Conservation (phyloP, 2,113 vertebrate genomes). For the Rattus rattus region DNA sequence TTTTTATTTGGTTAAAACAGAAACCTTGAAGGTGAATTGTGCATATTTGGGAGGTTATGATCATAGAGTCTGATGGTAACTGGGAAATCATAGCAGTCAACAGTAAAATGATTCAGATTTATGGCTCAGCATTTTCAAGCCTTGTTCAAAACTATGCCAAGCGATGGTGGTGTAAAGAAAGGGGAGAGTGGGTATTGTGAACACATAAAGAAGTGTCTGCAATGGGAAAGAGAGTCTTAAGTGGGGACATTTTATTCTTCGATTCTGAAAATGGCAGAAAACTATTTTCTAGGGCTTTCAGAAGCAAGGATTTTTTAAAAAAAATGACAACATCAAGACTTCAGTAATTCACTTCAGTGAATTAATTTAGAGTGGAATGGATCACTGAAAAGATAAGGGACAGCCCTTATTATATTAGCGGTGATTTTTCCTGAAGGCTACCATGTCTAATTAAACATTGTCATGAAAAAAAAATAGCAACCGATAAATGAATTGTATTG, state of each 20-base stretch:
- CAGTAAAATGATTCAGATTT: neutral
- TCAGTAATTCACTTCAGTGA: neutral
- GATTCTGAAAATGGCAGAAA: neutral
- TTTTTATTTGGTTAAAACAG: neutral
- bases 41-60: neutral
- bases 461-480: conserved; percentile 3
- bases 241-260: neutral
- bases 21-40: neutral
- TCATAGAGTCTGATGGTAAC: neutral
- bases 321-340: neutral
- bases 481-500: conserved; percentile 42
- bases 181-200: neutral
- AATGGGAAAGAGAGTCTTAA: neutral
- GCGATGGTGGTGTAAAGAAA: neutral
- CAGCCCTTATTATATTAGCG: neutral
- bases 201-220: neutral
- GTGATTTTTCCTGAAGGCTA: neutral
- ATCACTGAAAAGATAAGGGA: neutral
- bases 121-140: neutral
- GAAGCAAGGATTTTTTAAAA: neutral
- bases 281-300: neutral
- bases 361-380: neutral
- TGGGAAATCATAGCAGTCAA: neutral
- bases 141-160: neutral
- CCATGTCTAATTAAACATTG: neutral